These are phyloP conservation scores for Rhagoletis pomonella DNA, from an alignment of 1,140 invertebrate genomes.

Conservation along the genomic window DNA sequence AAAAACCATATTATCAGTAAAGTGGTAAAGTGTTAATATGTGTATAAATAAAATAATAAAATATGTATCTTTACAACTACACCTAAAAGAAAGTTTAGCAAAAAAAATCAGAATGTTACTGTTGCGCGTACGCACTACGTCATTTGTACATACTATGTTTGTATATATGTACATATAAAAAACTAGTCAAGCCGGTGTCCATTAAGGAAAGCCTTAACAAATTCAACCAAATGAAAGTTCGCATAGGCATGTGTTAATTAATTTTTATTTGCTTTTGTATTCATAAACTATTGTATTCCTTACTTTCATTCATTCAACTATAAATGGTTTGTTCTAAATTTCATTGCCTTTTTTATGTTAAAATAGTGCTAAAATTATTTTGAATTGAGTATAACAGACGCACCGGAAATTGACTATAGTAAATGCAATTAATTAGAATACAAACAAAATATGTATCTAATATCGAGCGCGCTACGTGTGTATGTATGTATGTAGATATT, in stretches of 20 bases:
- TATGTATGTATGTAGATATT: too few species aligned
- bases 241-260: constrained; percentile 34
- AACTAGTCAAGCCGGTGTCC: constrained; percentile 11
- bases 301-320: constrained; percentile 31
- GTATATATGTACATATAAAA: background rate
- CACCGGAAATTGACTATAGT: background rate
- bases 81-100: too few species aligned
- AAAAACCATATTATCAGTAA: too few species aligned
- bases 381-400: background rate
- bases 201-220: constrained; percentile 12
- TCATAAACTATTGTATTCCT: background rate
- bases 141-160: too few species aligned
- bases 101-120: constrained; percentile 6
- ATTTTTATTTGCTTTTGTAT: constrained; percentile 17
- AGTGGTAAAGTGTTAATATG: too few species aligned
- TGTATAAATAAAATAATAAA: too few species aligned
- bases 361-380: background rate
- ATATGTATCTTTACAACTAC: too few species aligned
- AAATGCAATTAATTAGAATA: background rate
- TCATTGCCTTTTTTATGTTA: background rate
- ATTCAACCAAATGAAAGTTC: constrained; percentile 19
- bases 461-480: too few species aligned
- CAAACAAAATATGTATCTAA: too few species aligned
- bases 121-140: background rate
- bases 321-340: constrained; percentile 10